Evolutionary conservation across 2,113 vertebrate species (phyloP).

Genomic region (Rhombomys opimus): DNA sequence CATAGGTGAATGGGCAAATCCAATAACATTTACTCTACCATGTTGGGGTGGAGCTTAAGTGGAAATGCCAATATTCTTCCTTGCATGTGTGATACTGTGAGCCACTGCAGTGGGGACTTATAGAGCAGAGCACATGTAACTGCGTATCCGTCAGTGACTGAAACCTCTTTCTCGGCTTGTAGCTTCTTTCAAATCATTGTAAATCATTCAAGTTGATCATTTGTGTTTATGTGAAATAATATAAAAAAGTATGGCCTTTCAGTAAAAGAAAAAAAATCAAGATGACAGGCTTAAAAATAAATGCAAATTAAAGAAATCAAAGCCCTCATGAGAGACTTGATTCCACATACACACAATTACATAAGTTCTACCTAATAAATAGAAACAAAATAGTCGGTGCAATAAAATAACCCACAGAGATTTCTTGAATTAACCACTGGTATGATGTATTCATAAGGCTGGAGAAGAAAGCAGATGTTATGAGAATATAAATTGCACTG

Average conservation of each 20-base stretch:
- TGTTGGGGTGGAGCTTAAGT: neutral
- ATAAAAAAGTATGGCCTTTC: neutral
- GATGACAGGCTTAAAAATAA: neutral
- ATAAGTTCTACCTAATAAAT: neutral
- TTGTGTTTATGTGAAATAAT: constrained; percentile 26
- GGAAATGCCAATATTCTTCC: neutral
- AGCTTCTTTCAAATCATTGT: neutral
- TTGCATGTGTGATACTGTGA: neutral
- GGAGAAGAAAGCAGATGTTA: constrained; percentile 6
- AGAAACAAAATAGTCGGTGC: neutral
- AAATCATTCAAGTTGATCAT: neutral
- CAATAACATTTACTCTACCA: neutral
- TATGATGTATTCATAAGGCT: neutral
- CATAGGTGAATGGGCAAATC: neutral
- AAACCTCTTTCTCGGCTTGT: neutral
- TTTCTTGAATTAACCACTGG: constrained; percentile 38
- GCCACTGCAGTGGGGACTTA: neutral
- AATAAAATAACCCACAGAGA: neutral
- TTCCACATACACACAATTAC: constrained; percentile 36
- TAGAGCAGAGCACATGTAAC: neutral
- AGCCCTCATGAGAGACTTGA: neutral
- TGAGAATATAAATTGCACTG: neutral
- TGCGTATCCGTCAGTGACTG: neutral
- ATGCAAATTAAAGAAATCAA: constrained; percentile 46
- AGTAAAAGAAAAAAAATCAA: constrained; percentile 19